Percentiles rank a stretch among this genome's conserved stretches.
Evolutionary conservation across 1,140 invertebrate species (phyloP).

Genomic region (Drosophila seguyi): DNA sequence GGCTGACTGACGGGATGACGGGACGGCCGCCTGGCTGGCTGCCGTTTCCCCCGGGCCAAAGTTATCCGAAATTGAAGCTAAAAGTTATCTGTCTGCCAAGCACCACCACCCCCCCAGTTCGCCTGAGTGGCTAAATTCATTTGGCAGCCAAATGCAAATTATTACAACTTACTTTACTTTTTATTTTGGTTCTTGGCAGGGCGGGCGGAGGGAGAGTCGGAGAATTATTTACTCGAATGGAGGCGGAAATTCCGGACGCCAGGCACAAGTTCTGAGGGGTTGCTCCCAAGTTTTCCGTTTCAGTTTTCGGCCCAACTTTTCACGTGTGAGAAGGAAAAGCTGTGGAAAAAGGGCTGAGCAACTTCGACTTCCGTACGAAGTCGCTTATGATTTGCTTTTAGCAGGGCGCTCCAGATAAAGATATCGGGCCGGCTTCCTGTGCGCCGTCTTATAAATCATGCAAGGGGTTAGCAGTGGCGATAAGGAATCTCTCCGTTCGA

Average conservation of each 20-base stretch:
- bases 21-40: background rate
- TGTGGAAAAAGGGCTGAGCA: constrained; percentile 14
- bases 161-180: constrained; percentile 80
- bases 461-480: constrained; percentile 62
- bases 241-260: constrained; percentile 53
- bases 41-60: constrained; percentile 42
- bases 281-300: constrained; percentile 44
- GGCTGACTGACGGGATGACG: constrained; percentile 4
- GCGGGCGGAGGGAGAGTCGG: constrained; percentile 25
- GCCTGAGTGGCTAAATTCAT: constrained; percentile 80
- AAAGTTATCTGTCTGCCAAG: constrained; percentile 69
- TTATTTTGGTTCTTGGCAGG: constrained; percentile 32
- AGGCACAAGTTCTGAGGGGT: constrained; percentile 48
- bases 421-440: constrained; percentile 59
- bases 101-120: constrained; percentile 26
- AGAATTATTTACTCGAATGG: constrained; percentile 75
- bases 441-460: constrained; percentile 58
- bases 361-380: constrained; percentile 68
- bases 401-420: constrained; percentile 59
- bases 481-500: constrained; percentile 50
- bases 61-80: constrained; percentile 73
- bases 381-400: constrained; percentile 75
- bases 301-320: constrained; percentile 50
- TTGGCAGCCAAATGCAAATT: constrained; percentile 82
- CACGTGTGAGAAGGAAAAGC: constrained; percentile 12